These are phyloP conservation scores for Channa maculata DNA, from an alignment of 2,113 vertebrate species.

Conservation along the genomic window DNA sequence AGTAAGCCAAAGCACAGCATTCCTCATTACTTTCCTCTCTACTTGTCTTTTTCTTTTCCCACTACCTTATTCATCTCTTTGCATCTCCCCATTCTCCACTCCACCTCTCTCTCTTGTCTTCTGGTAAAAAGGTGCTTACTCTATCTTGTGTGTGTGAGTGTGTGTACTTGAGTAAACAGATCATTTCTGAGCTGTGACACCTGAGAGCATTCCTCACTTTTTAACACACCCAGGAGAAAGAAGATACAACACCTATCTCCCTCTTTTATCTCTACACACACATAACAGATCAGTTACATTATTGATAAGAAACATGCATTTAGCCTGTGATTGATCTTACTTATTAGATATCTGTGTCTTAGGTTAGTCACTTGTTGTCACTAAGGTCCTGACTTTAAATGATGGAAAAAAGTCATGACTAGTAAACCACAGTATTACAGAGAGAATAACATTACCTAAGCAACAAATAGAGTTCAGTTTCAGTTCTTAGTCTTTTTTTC, in stretches of 20 bases:
- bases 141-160: slow-evolving; percentile 27
- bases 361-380: slow-evolving; percentile 1
- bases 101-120: slow-evolving; percentile 23
- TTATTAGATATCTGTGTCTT: not conserved
- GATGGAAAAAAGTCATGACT: not conserved
- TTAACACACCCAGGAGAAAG: slow-evolving; percentile 58
- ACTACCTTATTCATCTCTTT: slow-evolving; percentile 26
- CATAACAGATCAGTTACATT: not conserved
- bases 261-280: slow-evolving; percentile 7
- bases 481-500: not conserved
- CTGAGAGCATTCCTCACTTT: slow-evolving; percentile 69
- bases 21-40: slow-evolving; percentile 64
- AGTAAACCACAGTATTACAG: not conserved
- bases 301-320: not conserved
- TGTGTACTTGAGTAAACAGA: slow-evolving; percentile 18
- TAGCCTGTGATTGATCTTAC: not conserved
- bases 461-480: slow-evolving; percentile 15
- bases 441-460: not conserved
- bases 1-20: slow-evolving; percentile 66
- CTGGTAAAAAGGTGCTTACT: slow-evolving; percentile 61
- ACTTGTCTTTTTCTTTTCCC: slow-evolving; percentile 36
- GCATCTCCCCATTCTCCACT: slow-evolving; percentile 37
- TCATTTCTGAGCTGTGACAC: slow-evolving; percentile 56
- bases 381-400: not conserved
- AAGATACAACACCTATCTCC: slow-evolving; percentile 24